Evolutionary conservation across 2,113 vertebrate genomes (phyloP), one percentile per base, ranked within the genome.

Genomic region (Seriola aureovittata): DNA sequence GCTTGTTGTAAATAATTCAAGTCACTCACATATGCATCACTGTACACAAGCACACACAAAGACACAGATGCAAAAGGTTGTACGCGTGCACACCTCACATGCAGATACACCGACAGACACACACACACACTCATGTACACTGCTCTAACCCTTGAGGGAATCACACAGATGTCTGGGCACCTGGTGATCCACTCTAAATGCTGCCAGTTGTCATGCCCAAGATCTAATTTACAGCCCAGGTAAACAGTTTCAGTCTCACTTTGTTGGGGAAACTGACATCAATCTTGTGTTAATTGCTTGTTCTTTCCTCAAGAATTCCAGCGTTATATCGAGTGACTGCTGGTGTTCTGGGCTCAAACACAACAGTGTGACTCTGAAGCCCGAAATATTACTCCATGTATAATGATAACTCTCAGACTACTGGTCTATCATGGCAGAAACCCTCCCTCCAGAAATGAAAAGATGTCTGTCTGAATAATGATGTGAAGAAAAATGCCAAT

Each of bases 91-190:
- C 34, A 34, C 23, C 32, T 21, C 54, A 46, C 38, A 71, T 19
- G 25, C 69, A 78, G 54, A 72, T 21, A 71, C 58, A 83, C 48
- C 21, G 38, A 63, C 29, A 78, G 63, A 77, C 62, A 77, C 62
- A 66, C 40, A 66, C 16, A 64, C 71, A 75, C 58, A 32, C 17
- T 8, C 38, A 54, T 4, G n/a, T 59, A 59, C 65, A 38, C 14
- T 14, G 0, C 48, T 70, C 72, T 68, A 84, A 80, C 71, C 91
- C 89, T 80, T 55, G 40, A 84, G 91, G 86, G 87, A 84, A 81
- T 89, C 73, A 65, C 72, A 88, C 91, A 93, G 90, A 91, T 94
- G 92, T 89, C 81, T 79, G 55, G 71, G 82, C 92, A 94, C 92
- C 91, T 93, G 93, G 62, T 89, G 85, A 90, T 86, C 82, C 80